A percentile compares a stretch with the other conserved stretches of the same genome.
These are phyloP conservation scores for Gila robusta DNA, from an alignment of 2,797 vertebrate genomes.

Conservation along the genomic window DNA sequence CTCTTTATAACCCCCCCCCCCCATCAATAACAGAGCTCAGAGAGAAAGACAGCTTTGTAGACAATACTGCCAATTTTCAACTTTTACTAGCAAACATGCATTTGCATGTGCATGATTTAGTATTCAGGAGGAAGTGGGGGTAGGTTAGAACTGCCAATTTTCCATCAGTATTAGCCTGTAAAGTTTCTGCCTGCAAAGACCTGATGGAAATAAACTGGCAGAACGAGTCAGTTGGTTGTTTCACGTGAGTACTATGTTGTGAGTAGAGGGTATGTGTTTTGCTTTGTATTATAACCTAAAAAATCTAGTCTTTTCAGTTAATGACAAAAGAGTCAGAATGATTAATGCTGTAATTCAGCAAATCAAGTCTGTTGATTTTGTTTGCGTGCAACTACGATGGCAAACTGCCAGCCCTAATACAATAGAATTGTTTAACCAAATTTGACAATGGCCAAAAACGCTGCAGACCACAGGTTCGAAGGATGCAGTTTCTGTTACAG, in stretches of 20 bases:
- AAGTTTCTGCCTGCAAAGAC: neutral
- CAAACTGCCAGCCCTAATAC: conserved; percentile 49
- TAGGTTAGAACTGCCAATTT: neutral
- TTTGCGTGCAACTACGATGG: conserved; percentile 36
- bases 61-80: neutral
- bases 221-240: neutral
- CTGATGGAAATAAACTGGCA: conserved; percentile 27
- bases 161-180: neutral
- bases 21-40: neutral
- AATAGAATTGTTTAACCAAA: conserved; percentile 27
- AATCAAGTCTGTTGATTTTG: conserved; percentile 60
- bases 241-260: neutral
- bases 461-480: conserved; percentile 1
- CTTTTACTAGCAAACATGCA: conserved; percentile 6
- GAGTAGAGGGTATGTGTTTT: neutral
- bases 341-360: neutral
- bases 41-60: conserved; percentile 4
- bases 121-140: neutral
- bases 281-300: neutral
- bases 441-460: neutral
- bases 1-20: neutral
- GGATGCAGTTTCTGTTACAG: neutral
- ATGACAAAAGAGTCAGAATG: neutral
- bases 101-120: neutral
- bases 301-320: conserved; percentile 11